Base-by-base conservation (phyloP, 2,888 invertebrate genomes). In the Pycnomerus fuliginosus region DNA sequence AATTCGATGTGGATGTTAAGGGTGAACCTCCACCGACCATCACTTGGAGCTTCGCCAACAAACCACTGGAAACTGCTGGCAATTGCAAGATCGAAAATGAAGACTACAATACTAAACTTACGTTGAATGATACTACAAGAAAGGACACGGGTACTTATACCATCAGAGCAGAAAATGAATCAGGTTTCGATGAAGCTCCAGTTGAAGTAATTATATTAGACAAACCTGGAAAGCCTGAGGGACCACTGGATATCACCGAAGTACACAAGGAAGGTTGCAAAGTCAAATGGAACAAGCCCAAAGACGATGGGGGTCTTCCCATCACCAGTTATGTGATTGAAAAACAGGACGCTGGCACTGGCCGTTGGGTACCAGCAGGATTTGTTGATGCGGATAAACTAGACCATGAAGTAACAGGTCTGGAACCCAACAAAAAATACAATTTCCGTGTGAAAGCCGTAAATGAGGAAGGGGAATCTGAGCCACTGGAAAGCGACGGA, bases 391-490 rank as follows among this genome's bases (percentile, higher is more conserved):
- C 90, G 1, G 87, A 87, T 33, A 85, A 85, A 62, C 82, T 86
- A 0, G 89, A 91, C 61, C 86, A 88, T 53, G 86, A 88, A 54
- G 80, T 94, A 16, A 87, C 85, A 53, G 96, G 95, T 25, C 78
- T 99, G 8, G 93, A 94, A 72, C 92, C 95, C 38, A 93, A 93
- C 53, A 91, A 93, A 71, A 90, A 94, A 47, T 99, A 99, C 75
- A 90, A 96, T 69, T 99, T 99, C 83, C 83, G 99, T 44, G 95
- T 99, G 0, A 92, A 91, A 65, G 99, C 99, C 3, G 83, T 93
- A 5, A 98, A 98, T 71, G 93, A 94, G 64, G 94, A 97, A 71
- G 99, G 99, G 2, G 93, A 93, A 70, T 96, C 96, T 0, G 97
- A 97, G 61, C 95, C 97, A 3, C 74, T 99, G 29, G 91, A 91